Evolutionary conservation across 2,888 invertebrate species (phyloP).

Genomic region (Aphidius colemani): DNA sequence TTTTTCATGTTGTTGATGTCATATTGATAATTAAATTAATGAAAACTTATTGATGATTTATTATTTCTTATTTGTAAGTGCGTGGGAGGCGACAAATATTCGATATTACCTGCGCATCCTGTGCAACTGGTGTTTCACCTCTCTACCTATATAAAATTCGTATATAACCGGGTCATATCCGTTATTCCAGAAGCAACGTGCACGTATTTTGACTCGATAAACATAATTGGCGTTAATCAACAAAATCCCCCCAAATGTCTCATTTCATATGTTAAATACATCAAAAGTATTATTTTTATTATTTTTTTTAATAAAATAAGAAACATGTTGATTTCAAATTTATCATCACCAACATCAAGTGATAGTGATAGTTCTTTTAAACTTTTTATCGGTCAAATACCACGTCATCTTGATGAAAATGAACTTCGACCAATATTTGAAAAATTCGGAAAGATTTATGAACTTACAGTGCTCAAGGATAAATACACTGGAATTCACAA

Average conservation of each 20-base stretch:
- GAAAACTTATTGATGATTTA: conserved; percentile 3
- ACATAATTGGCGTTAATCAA: conserved; percentile 33
- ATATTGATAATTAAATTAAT: conserved; percentile 16
- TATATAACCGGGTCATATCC: conserved; percentile 25
- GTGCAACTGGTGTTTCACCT: conserved; percentile 46
- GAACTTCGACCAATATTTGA: conserved; percentile 89
- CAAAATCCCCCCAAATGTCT: conserved; percentile 12
- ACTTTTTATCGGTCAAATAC: conserved; percentile 92
- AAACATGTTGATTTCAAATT: conserved; percentile 54
- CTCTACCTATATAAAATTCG: conserved; percentile 23
- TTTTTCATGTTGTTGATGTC: no score
- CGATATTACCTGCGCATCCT: conserved; percentile 36
- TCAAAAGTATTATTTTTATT: no score
- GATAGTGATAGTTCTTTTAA: conserved; percentile 72
- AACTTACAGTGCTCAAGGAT: conserved; percentile 92
- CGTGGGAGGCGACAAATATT: conserved; percentile 23
- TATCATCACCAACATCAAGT: conserved; percentile 57
- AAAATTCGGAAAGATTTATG: conserved; percentile 91
- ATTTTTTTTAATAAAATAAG: neutral
- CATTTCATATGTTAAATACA: no score
- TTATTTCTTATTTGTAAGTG: conserved; percentile 15
- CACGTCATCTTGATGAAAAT: conserved; percentile 84
- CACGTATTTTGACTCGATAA: conserved; percentile 27
- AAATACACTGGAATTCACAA: conserved; percentile 95
- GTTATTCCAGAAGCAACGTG: conserved; percentile 30